Evolutionary conservation across 2,113 vertebrate species (phyloP), one percentile per base, ranked within the genome.

Genomic region (Neolamprologus falcicula): DNA sequence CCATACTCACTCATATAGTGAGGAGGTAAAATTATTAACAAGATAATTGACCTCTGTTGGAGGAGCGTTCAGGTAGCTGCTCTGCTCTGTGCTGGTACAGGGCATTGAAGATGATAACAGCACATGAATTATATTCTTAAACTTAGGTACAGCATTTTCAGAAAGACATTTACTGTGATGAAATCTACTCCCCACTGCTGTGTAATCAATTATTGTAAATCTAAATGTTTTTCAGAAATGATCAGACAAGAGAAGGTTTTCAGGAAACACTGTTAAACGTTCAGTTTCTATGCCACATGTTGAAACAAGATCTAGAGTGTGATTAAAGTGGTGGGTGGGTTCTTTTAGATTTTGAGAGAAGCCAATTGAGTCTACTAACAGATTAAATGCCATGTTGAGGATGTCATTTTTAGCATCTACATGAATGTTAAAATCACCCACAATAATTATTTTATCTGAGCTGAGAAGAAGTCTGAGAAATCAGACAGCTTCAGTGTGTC

Each of bases 351-450:
- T 31, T 61, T 17, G 57, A 61, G 1, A 31, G 5, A 61, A 61
- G 0, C 1, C 57, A 61, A 4, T 61, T 17, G 57, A 61, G 26
- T 61, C 26, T 31, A 61, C 0, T 2, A 61, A 61, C 28, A 61
- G 57, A 61, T 10, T 61, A 61, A 61, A 10, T 61, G 57, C 28
- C 28, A 31, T 19, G 28, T 61, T 59, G 57, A 17, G 57, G 28
- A 0, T 61, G 16, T 61, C 0, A 33, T 61, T 61, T 10, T 59
- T 59, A 28, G 24, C 24, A 28, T 59, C 28, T 19, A 61, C 57
- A 61, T 33, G 57, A 0, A 61, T 33, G 57, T 33, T 61, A 61
- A 19, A 61, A 61, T 61, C 28, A 31, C 57, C 28, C 28, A 61
- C 57, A 61, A 33, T 33, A 61, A 61, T 61, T 17, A 6, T 61